These are phyloP conservation scores for Eriocheir sinensis DNA, from an alignment of 1,140 invertebrate species.

Conservation along the genomic window DNA sequence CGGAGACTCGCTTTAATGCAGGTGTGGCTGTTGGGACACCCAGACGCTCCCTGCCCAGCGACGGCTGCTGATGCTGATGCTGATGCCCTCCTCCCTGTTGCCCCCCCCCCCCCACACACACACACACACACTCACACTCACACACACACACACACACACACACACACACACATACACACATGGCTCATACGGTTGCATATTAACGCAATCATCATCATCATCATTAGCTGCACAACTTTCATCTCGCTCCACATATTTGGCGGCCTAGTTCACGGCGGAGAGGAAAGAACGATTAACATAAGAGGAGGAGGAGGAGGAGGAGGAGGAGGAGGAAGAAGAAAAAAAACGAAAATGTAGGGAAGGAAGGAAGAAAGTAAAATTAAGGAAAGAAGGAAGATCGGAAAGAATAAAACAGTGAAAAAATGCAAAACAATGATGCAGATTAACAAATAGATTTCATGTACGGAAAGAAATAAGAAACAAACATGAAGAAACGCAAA, in stretches of 20 bases:
- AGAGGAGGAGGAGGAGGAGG: not conserved
- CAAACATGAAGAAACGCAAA: not conserved
- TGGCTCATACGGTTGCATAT: not conserved
- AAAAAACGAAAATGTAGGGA: not conserved
- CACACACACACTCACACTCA: slow-evolving; percentile 35
- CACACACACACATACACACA: slow-evolving; percentile 26
- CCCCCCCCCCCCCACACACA: not conserved
- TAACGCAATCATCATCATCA: not conserved
- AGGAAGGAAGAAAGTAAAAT: not conserved
- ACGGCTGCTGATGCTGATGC: not conserved
- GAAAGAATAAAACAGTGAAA: not conserved
- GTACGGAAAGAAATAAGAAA: not conserved
- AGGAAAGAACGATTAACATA: not conserved
- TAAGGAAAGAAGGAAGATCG: not conserved
- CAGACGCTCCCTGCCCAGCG: not conserved
- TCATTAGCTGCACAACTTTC: not conserved
- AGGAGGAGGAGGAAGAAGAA: too few relatives aligned
- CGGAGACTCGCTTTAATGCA: slow-evolving; percentile 67
- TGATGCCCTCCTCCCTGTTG: not conserved
- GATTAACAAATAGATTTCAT: too few relatives aligned
- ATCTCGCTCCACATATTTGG: not conserved
- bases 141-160: slow-evolving; percentile 58
- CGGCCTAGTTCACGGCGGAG: not conserved
- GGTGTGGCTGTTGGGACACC: slow-evolving; percentile 53
- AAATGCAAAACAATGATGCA: not conserved